These are phyloP conservation scores for Rapana venosa DNA, from an alignment of 2,888 invertebrate genomes.

Conservation along the genomic window DNA sequence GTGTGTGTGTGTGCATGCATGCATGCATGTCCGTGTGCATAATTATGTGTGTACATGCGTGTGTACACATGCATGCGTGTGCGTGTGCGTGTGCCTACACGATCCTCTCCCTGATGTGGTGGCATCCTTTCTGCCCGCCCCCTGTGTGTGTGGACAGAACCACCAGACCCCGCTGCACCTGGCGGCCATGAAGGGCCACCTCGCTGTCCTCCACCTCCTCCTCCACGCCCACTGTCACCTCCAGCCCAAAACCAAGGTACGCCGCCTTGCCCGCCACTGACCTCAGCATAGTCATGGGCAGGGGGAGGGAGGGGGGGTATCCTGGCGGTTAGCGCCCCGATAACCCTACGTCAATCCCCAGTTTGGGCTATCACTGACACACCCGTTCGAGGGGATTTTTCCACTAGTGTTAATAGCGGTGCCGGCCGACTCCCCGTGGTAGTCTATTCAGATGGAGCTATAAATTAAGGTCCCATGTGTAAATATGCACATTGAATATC, in stretches of 20 bases:
- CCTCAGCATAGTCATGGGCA: no score
- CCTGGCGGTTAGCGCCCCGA: no score
- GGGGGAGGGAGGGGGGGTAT: no score
- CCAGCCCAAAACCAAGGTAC: slow-evolving; percentile 58
- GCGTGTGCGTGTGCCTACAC: background rate
- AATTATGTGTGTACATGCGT: background rate
- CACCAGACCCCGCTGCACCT: slow-evolving; percentile 66
- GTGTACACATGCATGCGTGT: background rate
- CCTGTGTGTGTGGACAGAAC: slow-evolving; percentile 51
- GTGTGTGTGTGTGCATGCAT: background rate
- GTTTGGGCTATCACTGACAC: no score
- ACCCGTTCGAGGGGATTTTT: no score
- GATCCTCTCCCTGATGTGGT: no score
- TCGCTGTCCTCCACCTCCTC: slow-evolving; percentile 51
- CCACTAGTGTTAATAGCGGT: no score
- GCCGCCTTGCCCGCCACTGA: background rate
- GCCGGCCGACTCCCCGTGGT: no score
- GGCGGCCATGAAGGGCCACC: slow-evolving; percentile 58
- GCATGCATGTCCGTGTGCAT: background rate
- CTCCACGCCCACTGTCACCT: slow-evolving; percentile 51
- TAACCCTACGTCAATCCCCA: no score
- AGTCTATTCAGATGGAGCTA: no score
- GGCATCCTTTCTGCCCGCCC: background rate
- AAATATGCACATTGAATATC: no score
- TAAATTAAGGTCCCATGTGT: no score